Conservation (phyloP, 2,888 invertebrate species). For the Pogonocherus hispidulus region DNA sequence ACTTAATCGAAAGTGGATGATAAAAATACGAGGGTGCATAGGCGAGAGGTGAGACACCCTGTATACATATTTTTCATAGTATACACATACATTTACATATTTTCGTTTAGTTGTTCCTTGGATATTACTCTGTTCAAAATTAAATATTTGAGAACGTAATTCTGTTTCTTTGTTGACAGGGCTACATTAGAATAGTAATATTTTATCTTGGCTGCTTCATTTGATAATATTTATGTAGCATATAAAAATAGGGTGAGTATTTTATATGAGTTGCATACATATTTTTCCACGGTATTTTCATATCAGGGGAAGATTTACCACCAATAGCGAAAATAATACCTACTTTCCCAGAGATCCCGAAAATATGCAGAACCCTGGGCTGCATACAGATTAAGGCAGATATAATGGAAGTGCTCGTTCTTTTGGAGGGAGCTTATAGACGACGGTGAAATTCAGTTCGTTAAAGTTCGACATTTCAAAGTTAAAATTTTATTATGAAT, state of each 20-base stretch:
- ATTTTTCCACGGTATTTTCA: not conserved
- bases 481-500: not conserved
- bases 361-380: slow-evolving; percentile 8
- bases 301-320: slow-evolving; percentile 5
- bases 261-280: not conserved
- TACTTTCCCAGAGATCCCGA: not conserved
- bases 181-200: not conserved
- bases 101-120: no score
- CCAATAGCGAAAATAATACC: slow-evolving; percentile 4
- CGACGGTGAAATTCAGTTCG: not conserved
- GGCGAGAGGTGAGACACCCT: no score
- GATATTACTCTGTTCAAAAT: no score
- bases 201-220: not conserved
- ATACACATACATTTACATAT: no score
- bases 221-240: not conserved
- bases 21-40: no score
- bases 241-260: not conserved
- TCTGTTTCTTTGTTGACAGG: no score
- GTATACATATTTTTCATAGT: no score
- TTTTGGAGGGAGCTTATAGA: not conserved
- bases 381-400: slow-evolving; percentile 6
- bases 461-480: slow-evolving; percentile 1
- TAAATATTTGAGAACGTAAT: no score
- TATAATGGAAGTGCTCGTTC: not conserved
- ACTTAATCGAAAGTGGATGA: no score